Evolutionary conservation across 2,797 vertebrate species (phyloP).

Genomic region (Gymnothorax reevesii): DNA sequence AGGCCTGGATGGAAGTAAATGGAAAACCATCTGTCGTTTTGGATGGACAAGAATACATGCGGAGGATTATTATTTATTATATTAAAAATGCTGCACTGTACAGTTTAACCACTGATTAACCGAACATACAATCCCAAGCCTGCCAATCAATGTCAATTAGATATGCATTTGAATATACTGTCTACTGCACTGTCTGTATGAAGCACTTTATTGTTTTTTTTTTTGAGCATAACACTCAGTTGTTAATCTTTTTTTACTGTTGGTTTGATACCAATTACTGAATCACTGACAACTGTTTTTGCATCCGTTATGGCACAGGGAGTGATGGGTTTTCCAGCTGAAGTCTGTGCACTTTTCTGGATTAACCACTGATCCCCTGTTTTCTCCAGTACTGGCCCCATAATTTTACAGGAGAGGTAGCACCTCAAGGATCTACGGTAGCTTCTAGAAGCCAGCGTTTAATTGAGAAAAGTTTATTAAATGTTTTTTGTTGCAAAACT

Average conservation of each 20-base stretch:
- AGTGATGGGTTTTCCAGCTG: background rate
- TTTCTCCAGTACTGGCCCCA: background rate
- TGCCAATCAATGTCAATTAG: background rate
- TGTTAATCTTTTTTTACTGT: background rate
- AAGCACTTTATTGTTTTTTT: background rate
- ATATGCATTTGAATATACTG: too few species aligned
- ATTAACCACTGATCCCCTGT: background rate
- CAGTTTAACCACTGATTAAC: background rate
- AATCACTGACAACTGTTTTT: background rate
- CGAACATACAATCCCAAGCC: background rate
- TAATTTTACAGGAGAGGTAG: background rate
- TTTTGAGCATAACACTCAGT: background rate
- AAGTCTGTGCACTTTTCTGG: background rate
- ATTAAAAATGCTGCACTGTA: background rate
- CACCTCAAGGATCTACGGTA: background rate
- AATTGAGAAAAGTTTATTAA: background rate
- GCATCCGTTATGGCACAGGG: background rate
- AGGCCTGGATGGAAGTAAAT: constrained; percentile 8
- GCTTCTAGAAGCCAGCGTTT: background rate
- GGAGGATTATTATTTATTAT: background rate
- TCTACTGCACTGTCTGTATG: background rate
- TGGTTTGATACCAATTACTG: background rate
- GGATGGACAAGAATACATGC: background rate
- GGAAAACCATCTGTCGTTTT: constrained; percentile 5
- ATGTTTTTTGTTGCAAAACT: background rate